These are phyloP conservation scores for Drosophila sp. DNA, from an alignment of 1,140 invertebrate species.

Conservation along the genomic window DNA sequence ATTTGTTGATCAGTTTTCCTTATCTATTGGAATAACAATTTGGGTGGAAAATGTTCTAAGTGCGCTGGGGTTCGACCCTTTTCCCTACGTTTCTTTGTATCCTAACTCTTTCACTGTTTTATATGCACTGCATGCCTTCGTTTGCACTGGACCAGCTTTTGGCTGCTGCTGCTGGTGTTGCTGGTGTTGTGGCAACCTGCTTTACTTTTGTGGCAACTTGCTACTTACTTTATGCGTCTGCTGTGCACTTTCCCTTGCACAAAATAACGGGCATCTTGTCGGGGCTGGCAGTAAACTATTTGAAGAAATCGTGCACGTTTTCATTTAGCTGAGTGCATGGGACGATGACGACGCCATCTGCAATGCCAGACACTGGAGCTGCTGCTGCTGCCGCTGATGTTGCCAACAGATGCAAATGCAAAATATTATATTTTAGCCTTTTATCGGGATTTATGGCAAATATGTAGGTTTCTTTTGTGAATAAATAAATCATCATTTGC, in stretches of 20 bases:
- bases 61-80: neutral
- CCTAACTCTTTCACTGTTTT: constrained; percentile 44
- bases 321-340: constrained; percentile 80
- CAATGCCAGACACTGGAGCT: constrained; percentile 22
- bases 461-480: constrained; percentile 43
- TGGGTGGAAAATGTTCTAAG: neutral
- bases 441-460: constrained; percentile 62
- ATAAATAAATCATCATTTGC: constrained; percentile 54
- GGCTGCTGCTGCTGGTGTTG: constrained; percentile 21
- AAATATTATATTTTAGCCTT: constrained; percentile 19
- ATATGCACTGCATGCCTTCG: constrained; percentile 64
- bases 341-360: constrained; percentile 35
- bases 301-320: constrained; percentile 77
- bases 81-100: neutral
- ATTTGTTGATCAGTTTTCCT: neutral
- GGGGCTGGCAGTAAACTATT: constrained; percentile 69
- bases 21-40: neutral
- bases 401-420: constrained; percentile 43
- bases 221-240: constrained; percentile 51
- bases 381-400: constrained; percentile 12
- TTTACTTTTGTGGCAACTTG: constrained; percentile 64
- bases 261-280: constrained; percentile 72
- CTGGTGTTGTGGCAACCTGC: constrained; percentile 54
- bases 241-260: constrained; percentile 30
- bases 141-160: constrained; percentile 31